These are phyloP conservation scores for Gymnocheta viridis DNA, from an alignment of 2,888 invertebrate genomes.

Conservation along the genomic window DNA sequence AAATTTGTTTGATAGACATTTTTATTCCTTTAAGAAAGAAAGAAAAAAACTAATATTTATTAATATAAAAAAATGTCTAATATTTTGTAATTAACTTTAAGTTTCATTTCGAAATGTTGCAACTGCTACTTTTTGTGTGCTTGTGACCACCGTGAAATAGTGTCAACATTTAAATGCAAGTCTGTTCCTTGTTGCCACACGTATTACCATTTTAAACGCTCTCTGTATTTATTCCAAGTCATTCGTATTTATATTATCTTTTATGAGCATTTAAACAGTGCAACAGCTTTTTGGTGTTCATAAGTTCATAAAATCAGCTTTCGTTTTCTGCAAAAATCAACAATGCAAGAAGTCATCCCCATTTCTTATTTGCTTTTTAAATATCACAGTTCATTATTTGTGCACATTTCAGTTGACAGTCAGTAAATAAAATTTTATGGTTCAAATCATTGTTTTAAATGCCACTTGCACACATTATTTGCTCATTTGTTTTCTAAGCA, in stretches of 20 bases:
- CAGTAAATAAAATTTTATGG: conserved; percentile 49
- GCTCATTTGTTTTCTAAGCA: no score
- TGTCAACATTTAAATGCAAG: background rate
- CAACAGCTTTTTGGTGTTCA: background rate
- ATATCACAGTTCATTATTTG: conserved; percentile 45
- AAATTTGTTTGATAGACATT: no score
- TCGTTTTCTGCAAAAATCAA: background rate
- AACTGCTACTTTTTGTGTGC: no score
- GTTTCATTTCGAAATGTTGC: no score
- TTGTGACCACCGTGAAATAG: background rate
- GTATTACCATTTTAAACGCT: conserved; percentile 4
- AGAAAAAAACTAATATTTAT: no score
- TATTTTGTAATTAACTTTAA: no score
- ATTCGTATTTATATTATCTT: background rate
- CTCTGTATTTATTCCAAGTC: background rate
- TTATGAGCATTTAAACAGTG: conserved; percentile 1
- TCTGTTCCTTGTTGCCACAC: background rate
- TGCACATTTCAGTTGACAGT: conserved; percentile 34
- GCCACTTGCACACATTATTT: background rate
- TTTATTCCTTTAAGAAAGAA: no score
- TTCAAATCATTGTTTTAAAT: conserved; percentile 44
- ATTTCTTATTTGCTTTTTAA: background rate
- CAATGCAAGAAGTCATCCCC: background rate
- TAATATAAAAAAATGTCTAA: no score
- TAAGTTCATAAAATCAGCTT: conserved; percentile 11